Conservation (phyloP, 2,888 invertebrate species). For the Lamproptera curius region DNA sequence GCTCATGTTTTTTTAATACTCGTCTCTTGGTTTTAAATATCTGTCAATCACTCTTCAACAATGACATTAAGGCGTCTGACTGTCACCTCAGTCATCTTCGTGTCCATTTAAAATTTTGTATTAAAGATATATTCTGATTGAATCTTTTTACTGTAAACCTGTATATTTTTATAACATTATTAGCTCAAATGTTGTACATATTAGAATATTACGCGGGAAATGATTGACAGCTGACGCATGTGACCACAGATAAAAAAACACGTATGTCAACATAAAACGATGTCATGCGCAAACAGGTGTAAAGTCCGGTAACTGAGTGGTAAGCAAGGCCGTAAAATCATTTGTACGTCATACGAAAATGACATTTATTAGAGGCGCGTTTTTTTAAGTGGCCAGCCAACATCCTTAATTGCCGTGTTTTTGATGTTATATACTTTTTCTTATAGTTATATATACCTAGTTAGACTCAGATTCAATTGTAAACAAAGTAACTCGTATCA, state of each 20-base stretch:
- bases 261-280: conserved; percentile 1
- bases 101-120: no score
- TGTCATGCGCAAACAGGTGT: conserved; percentile 6
- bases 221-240: background rate
- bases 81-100: no score
- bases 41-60: no score
- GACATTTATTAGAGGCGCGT: conserved; percentile 8
- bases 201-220: background rate
- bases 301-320: conserved; percentile 9
- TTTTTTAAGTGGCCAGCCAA: background rate
- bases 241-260: background rate
- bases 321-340: background rate
- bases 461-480: no score
- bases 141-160: background rate
- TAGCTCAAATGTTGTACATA: background rate
- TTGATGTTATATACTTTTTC: no score
- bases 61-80: no score
- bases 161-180: background rate
- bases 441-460: no score
- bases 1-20: no score
- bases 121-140: background rate
- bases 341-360: background rate
- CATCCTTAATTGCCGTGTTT: no score
- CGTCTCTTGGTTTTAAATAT: no score
- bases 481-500: no score